phyloP scores from a whole-genome alignment of 1,140 invertebrate species.

The Megalonaias nervosa region DNA sequence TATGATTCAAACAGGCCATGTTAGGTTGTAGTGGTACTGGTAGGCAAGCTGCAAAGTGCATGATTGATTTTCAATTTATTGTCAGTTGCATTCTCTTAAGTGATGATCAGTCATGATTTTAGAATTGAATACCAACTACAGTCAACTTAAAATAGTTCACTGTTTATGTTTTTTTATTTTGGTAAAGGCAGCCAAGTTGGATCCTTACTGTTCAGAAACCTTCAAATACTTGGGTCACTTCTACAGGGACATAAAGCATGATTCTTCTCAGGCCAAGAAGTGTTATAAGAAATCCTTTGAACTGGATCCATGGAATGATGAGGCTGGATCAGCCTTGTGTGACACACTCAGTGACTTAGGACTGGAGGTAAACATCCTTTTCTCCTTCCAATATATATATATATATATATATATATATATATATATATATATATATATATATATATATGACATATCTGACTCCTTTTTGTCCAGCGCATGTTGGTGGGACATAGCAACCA shows the following conservation, averaged over 20 bases:
- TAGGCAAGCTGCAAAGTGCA: no score
- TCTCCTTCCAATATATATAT: background rate
- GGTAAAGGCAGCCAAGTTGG: constrained; percentile 83
- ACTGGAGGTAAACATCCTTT: constrained; percentile 22
- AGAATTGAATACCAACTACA: no score
- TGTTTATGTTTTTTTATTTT: constrained; percentile 70
- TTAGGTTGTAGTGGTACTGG: no score
- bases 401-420: background rate
- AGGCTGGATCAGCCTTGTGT: constrained; percentile 82
- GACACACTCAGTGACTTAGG: constrained; percentile 77
- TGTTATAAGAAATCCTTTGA: constrained; percentile 88
- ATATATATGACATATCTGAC: no score
- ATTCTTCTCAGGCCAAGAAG: constrained; percentile 71
- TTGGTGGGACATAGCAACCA: no score
- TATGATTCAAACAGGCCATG: no score
- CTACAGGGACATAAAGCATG: constrained; percentile 74
- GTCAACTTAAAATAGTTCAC: no score
- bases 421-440: no score
- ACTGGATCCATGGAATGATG: constrained; percentile 79
- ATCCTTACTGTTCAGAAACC: constrained; percentile 81
- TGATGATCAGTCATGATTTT: no score
- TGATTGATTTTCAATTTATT: no score
- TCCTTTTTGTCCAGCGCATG: no score
- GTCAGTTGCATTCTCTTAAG: no score
- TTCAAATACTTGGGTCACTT: constrained; percentile 85